Evolutionary conservation across 2,113 vertebrate genomes (phyloP).

Genomic region (Perca fluviatilis): DNA sequence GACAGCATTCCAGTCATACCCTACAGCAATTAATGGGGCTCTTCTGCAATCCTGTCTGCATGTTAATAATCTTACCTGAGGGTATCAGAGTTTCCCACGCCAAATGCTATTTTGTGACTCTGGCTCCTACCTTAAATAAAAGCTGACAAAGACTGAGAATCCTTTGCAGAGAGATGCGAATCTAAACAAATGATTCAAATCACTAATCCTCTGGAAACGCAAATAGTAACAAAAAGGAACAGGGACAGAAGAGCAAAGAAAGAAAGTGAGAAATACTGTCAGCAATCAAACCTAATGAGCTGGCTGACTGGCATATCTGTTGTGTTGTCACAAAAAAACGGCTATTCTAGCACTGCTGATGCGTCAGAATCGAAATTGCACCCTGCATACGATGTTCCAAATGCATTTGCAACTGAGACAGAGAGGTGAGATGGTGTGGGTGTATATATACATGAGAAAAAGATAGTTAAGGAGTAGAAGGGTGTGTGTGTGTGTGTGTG

Average conservation of each 20-base stretch:
- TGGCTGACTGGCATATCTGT: constrained; percentile 54
- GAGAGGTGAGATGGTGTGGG: constrained; percentile 18
- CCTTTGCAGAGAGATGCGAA: constrained; percentile 17
- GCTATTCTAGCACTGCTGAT: constrained; percentile 29
- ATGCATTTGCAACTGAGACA: constrained; percentile 1
- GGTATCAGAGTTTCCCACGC: constrained; percentile 40
- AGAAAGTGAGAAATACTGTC: constrained; percentile 46
- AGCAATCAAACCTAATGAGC: constrained; percentile 67
- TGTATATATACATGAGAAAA: not conserved
- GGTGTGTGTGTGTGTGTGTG: no score
- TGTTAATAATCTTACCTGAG: constrained; percentile 64
- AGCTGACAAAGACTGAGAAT: constrained; percentile 32
- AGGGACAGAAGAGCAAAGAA: not conserved
- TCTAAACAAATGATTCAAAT: constrained; percentile 53
- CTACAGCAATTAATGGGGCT: constrained; percentile 62
- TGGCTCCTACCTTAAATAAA: constrained; percentile 31
- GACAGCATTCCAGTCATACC: constrained; percentile 40
- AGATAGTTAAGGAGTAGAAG: not conserved
- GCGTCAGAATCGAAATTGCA: constrained; percentile 42
- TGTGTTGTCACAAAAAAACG: constrained; percentile 37
- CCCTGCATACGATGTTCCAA: not conserved
- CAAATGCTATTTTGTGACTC: constrained; percentile 51
- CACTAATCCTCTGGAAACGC: constrained; percentile 41
- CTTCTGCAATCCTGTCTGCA: constrained; percentile 50
- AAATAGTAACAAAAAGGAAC: constrained; percentile 25